phyloP scores from a whole-genome alignment of 2,113 vertebrate species.

The Sigmodon hispidus region DNA sequence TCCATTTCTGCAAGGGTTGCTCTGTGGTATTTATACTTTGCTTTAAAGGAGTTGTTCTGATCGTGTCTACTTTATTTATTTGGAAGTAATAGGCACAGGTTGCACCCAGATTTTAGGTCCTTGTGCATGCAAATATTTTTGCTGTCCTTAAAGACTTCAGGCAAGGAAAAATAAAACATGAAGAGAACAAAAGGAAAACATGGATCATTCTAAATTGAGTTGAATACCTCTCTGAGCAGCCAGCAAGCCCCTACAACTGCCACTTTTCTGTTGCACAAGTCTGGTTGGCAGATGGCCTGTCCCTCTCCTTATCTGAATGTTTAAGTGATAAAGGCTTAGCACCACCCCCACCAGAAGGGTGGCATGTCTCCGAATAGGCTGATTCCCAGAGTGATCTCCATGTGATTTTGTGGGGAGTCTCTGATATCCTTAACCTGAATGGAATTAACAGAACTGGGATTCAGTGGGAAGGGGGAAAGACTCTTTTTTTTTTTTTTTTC shows the following conservation, averaged over 20 bases:
- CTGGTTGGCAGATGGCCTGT: neutral
- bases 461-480: neutral
- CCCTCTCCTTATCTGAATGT: neutral
- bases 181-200: neutral
- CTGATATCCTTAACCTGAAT: neutral
- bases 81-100: slow-evolving; percentile 28
- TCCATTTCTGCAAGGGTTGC: neutral
- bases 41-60: neutral
- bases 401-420: neutral
- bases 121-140: neutral
- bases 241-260: too few relatives aligned
- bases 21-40: neutral
- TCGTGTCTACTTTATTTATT: neutral
- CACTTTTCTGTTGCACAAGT: neutral
- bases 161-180: neutral
- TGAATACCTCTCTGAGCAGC: neutral
- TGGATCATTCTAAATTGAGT: neutral
- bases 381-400: neutral
- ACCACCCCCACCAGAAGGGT: neutral
- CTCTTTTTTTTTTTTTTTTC: neutral
- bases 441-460: slow-evolving; percentile 12
- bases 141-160: slow-evolving; percentile 17
- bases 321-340: neutral
- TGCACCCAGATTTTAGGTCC: slow-evolving; percentile 24
- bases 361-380: neutral